Evolutionary conservation across 2,113 vertebrate genomes (phyloP), one percentile per base, ranked within the genome.

Genomic region (Nerophis ophidion): DNA sequence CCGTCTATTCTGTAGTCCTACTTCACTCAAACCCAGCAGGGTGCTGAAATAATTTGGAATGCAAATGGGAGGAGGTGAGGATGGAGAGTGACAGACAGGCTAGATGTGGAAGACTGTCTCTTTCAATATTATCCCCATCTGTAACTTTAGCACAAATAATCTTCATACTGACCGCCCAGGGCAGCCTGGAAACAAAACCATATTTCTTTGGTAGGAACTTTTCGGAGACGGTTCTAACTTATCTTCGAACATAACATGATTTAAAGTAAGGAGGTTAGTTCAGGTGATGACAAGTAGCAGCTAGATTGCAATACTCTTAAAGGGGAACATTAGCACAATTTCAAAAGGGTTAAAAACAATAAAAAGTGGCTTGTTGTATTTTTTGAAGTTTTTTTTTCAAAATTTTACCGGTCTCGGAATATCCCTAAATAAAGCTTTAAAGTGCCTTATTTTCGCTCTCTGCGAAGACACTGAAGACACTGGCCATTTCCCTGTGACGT

Each of bases 41-140:
- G 48, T 0, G 8, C 5, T 40, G 60, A 56, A 56, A 56, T 66
- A 26, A 68, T 65, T 71, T 57, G 53, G 16, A 73, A 56, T 56
- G 12, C 10, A 66, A 60, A 51, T 44, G 33, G 42, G 1, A 52
- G 12, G 15, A 1, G 7, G 4, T 38, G 46, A 0, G 0, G 33
- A 40, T 26, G 35, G n/a, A 48, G 33, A 40, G 7, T 4, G 50
- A 60, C n/a, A 65, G 57, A 17, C 58, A 34, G 60, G 47, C 16
- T 35, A 19, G 48, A 67, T 59, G 47, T 58, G 61, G 44, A 42
- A 53, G 49, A 48, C n/a, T 60, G 40, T 61, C 51, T 70, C 14
- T 34, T 60, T 38, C n/a, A 52, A 7, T 71, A 8, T 5, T 3
- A 14, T 42, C 58, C 44, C 17, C 19, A 47, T 58, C 60, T 45